These are phyloP conservation scores for Limnodromus scolopaceus DNA, from an alignment of 2,797 vertebrate genomes.

Conservation along the genomic window DNA sequence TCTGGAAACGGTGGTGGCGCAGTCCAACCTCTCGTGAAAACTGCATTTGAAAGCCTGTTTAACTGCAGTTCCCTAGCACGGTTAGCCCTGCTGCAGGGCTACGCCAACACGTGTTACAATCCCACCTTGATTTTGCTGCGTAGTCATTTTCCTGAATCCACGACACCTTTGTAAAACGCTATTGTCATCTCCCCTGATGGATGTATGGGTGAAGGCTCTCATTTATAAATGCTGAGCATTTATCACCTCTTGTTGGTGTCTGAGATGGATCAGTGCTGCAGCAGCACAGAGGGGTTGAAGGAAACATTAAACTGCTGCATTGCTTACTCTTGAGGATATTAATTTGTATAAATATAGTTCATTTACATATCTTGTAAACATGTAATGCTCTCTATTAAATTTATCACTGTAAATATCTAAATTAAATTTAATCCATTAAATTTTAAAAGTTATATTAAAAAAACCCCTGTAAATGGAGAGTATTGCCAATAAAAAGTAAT, in stretches of 20 bases:
- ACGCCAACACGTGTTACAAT: not conserved
- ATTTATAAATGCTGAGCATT: slow-evolving; percentile 35
- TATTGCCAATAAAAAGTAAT: slow-evolving; percentile 60
- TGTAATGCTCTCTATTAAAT: slow-evolving; percentile 67
- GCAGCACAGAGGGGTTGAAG: slow-evolving; percentile 6
- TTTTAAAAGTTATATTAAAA: slow-evolving; percentile 66
- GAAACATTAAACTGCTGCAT: slow-evolving; percentile 45
- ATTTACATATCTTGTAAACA: slow-evolving; percentile 78
- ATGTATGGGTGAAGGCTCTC: slow-evolving; percentile 11
- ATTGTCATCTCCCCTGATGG: slow-evolving; percentile 14
- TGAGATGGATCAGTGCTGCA: slow-evolving; percentile 43
- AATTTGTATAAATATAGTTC: slow-evolving; percentile 68
- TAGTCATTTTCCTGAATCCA: not conserved
- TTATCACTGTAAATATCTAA: slow-evolving; percentile 75
- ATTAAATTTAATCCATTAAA: slow-evolving; percentile 76
- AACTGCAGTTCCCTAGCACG: not conserved
- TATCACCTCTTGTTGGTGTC: slow-evolving; percentile 37
- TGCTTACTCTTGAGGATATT: slow-evolving; percentile 70
- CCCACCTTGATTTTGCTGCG: not conserved
- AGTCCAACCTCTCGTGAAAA: not conserved
- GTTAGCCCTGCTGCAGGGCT: not conserved
- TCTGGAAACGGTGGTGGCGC: not conserved
- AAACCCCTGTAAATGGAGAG: slow-evolving; percentile 33
- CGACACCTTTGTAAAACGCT: slow-evolving; percentile 25
- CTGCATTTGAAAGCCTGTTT: not conserved